phyloP scores from a whole-genome alignment of 2,113 vertebrate species.

The Accipiter virgatus region DNA sequence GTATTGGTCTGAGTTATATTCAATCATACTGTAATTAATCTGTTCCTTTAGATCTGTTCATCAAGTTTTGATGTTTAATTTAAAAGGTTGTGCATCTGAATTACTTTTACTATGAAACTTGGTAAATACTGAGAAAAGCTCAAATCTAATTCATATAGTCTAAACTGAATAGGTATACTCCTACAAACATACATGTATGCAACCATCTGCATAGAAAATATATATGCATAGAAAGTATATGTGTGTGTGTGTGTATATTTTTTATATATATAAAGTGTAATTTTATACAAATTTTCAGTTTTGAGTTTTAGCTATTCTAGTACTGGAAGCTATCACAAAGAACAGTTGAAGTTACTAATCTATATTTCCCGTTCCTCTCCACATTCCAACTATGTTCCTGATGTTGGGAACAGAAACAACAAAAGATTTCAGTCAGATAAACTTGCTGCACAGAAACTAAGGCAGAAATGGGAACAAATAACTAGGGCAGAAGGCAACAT shows the following conservation, averaged over 20 bases:
- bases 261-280: not conserved
- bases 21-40: not conserved
- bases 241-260: not conserved
- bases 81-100: not conserved
- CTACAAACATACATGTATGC: not conserved
- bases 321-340: not conserved
- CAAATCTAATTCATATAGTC: not conserved
- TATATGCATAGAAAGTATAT: accelerated
- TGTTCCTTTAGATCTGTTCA: not conserved
- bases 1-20: not conserved
- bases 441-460: not conserved
- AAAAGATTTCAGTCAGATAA: not conserved
- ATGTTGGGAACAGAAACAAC: not conserved
- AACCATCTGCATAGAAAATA: not conserved
- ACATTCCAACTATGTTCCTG: not conserved
- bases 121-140: not conserved
- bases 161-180: not conserved
- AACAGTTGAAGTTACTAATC: not conserved
- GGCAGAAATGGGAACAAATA: not conserved
- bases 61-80: not conserved
- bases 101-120: not conserved
- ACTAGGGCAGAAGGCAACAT: not conserved
- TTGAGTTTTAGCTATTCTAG: not conserved
- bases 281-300: not conserved
- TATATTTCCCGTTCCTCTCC: not conserved